A percentile compares a stretch with the other conserved stretches of the same genome.
These are phyloP conservation scores for Lasioglossum zephyrum DNA, from an alignment of 2,888 invertebrate genomes.

Conservation along the genomic window DNA sequence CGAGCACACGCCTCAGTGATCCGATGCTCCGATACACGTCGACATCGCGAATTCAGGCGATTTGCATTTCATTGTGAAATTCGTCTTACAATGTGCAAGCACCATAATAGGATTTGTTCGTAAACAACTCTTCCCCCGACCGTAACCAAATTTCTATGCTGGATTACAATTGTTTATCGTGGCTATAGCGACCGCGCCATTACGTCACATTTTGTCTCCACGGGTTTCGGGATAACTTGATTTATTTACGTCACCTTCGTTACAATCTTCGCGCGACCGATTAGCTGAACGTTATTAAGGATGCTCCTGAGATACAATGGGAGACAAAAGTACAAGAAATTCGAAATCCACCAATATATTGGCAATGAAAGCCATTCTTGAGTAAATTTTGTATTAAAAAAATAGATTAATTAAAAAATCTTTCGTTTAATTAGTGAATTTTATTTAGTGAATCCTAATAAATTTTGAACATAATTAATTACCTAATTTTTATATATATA, in stretches of 20 bases:
- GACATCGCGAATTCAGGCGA: constrained; percentile 24
- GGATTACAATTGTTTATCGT: constrained; percentile 33
- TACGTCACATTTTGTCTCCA: not conserved
- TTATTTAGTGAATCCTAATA: too few species aligned
- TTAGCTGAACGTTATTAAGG: not conserved
- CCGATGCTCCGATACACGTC: constrained; percentile 27
- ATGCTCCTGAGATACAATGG: too few species aligned
- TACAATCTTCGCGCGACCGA: not conserved
- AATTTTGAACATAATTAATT: too few species aligned
- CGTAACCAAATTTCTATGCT: constrained; percentile 6
- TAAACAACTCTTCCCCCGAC: constrained; percentile 16
- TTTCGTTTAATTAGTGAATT: too few species aligned
- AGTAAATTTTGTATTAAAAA: too few species aligned
- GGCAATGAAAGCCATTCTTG: too few species aligned
- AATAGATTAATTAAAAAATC: too few species aligned
- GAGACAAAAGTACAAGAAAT: too few species aligned
- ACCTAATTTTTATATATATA: too few species aligned
- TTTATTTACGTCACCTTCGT: not conserved
- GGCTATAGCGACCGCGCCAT: not conserved
- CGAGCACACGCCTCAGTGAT: constrained; percentile 28
- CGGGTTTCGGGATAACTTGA: not conserved
- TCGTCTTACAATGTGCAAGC: constrained; percentile 22
- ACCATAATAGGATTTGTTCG: constrained; percentile 42
- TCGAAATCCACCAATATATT: too few species aligned
- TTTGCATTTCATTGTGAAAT: constrained; percentile 40